These are phyloP conservation scores for Spatulosminthurus flaviceps DNA, from an alignment of 2,888 invertebrate species.

Conservation along the genomic window DNA sequence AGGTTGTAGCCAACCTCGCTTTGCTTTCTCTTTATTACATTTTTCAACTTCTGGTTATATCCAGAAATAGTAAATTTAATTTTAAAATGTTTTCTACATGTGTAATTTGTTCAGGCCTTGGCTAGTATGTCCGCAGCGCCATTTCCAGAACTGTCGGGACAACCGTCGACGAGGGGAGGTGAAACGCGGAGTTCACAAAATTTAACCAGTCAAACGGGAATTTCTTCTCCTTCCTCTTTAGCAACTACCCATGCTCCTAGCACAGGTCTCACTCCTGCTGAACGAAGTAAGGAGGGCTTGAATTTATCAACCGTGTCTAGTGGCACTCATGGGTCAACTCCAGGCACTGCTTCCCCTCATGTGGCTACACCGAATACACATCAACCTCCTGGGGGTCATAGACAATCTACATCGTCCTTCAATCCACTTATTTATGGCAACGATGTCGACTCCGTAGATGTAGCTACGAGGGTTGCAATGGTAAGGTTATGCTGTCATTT, in stretches of 20 bases:
- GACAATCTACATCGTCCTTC: slow-evolving; percentile 66
- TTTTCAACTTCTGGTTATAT: no score
- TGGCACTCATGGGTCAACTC: slow-evolving; percentile 2
- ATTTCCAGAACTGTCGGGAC: slow-evolving; percentile 61
- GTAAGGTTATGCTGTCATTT: slow-evolving; percentile 68
- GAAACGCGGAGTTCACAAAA: neutral
- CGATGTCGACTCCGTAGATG: slow-evolving; percentile 97
- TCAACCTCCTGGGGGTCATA: slow-evolving; percentile 19
- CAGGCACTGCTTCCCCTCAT: neutral
- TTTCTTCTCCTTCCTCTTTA: neutral
- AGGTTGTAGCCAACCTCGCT: neutral
- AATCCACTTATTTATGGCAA: slow-evolving; percentile 93
- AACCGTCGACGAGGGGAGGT: neutral
- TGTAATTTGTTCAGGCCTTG: slow-evolving; percentile 72
- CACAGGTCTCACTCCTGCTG: neutral
- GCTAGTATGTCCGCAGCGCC: slow-evolving; percentile 77
- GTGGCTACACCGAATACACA: slow-evolving; percentile 38
- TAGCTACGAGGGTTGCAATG: slow-evolving; percentile 98
- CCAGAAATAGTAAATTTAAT: no score
- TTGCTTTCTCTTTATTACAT: no score
- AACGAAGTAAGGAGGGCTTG: neutral
- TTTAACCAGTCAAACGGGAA: neutral
- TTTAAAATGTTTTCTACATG: neutral
- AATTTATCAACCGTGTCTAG: neutral
- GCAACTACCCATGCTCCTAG: neutral